Base-by-base conservation (phyloP, 2,888 invertebrate genomes). In the Pediacus dermestoides region DNA sequence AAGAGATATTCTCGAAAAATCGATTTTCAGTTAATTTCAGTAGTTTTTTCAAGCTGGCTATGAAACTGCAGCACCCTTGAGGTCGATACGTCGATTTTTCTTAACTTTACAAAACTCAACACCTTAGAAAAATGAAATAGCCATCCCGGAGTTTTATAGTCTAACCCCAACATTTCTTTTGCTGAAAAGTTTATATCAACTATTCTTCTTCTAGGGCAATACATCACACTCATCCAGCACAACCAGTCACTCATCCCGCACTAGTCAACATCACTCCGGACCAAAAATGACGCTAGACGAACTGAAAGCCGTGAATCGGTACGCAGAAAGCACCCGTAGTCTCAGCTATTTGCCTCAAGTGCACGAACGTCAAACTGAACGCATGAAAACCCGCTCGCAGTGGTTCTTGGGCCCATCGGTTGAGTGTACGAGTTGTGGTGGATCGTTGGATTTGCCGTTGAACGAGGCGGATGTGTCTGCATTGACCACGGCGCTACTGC, bases 381-480 rank as follows among this genome's bases (percentile, higher is more conserved):
- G 96, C 58, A 93, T 97, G 91, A 83, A 90, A 68, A 93, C 94
- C 53, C 82, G 96, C 57, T 94, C 94, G 43, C 94, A 96, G 74
- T 97, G 96, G 96, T 96, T 94, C 76, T 80, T 91, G 70, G 83
- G 84, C 61, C 83, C 83, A 40, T 76, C 78, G 8, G 74, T 74
- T 44, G 70, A 70, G 39, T 70, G 70, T 50, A 58, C 66, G 12
- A 69, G 68, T 49, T 70, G 70, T 41, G 70, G 70, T 2, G 70
- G 70, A 21, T 69, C 69, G 7, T 48, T 70, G 46, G 73, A 71
- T 52, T 72, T 66, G 55, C 73, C 60, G 55, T 68, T 68, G 7
- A 63, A 66, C 37, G 67, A 65, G 35, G 62, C 65, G 9, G 69
- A 69, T 44, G 64, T 69, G 14, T 67, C 69, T 7, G 67, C 62